Evolutionary conservation across 2,113 vertebrate species (phyloP).

Genomic region (Dromaius novaehollandiae): DNA sequence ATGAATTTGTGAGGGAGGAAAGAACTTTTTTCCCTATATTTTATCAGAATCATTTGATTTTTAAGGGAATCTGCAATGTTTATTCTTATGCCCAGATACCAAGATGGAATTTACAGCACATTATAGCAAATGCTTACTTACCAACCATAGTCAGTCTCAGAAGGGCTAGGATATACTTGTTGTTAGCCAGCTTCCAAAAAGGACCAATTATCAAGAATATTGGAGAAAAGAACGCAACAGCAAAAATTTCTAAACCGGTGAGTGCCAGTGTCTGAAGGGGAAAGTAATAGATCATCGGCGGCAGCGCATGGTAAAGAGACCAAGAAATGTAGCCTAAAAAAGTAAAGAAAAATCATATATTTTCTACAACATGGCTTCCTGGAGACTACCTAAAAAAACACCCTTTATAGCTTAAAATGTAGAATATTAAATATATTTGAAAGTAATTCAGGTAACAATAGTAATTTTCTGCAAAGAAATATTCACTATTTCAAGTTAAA

Average conservation of each 20-base stretch:
- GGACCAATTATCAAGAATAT: constrained; percentile 44
- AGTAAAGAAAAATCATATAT: background rate
- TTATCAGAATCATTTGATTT: background rate
- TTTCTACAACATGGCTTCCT: background rate
- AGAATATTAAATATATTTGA: background rate
- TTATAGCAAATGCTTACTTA: background rate
- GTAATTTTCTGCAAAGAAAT: background rate
- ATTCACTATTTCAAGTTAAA: background rate
- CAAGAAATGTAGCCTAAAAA: constrained; percentile 74
- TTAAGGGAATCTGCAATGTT: background rate
- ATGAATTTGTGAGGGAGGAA: background rate
- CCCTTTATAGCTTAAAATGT: background rate
- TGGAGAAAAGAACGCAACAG: constrained; percentile 69
- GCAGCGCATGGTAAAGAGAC: constrained; percentile 76
- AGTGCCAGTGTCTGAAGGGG: constrained; percentile 77
- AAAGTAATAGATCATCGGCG: constrained; percentile 79
- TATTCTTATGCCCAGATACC: background rate
- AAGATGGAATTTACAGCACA: background rate
- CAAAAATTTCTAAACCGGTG: constrained; percentile 71
- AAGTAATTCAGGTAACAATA: background rate
- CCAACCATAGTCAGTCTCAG: constrained; percentile 68
- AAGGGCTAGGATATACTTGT: constrained; percentile 60
- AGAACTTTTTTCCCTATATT: background rate
- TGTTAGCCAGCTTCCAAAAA: constrained; percentile 70
- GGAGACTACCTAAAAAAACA: background rate